Conservation (phyloP, 30 jellyfish, hydroid and myxozoan genomes). For the Morbakka virulenta region DNA sequence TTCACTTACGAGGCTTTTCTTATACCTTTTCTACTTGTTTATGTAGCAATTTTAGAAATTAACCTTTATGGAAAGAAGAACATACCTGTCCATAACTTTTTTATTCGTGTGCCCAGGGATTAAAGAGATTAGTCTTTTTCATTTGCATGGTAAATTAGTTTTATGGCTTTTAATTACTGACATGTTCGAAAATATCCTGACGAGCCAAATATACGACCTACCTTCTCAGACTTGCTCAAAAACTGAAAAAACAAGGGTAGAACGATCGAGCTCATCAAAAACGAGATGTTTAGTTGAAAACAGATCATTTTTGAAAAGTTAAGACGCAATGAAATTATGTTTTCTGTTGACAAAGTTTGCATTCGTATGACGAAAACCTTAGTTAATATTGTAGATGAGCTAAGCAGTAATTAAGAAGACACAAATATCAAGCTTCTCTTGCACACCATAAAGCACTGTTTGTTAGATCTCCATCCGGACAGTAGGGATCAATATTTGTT, state of each 20-base stretch:
- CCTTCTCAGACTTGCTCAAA: constrained; percentile 41
- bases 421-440: constrained; percentile 40
- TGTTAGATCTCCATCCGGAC: constrained; percentile 31
- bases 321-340: constrained; percentile 22
- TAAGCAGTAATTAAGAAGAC: constrained; percentile 39
- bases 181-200: no score
- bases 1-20: no score
- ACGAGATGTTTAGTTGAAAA: not conserved
- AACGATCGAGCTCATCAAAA: constrained; percentile 33
- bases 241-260: constrained; percentile 51
- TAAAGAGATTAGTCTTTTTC: no score
- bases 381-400: constrained; percentile 14
- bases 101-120: no score
- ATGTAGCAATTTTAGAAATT: no score
- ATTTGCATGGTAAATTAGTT: no score
- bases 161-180: no score
- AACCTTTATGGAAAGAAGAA: no score
- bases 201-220: no score
- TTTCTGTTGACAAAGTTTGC: constrained; percentile 9
- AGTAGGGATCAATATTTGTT: constrained; percentile 30
- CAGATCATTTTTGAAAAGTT: not conserved
- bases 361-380: not conserved
- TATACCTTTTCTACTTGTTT: no score
- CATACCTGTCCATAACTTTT: no score
- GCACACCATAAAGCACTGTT: constrained; percentile 33